These are phyloP conservation scores for Laothoe populi DNA, from an alignment of 2,888 invertebrate genomes.

Conservation along the genomic window DNA sequence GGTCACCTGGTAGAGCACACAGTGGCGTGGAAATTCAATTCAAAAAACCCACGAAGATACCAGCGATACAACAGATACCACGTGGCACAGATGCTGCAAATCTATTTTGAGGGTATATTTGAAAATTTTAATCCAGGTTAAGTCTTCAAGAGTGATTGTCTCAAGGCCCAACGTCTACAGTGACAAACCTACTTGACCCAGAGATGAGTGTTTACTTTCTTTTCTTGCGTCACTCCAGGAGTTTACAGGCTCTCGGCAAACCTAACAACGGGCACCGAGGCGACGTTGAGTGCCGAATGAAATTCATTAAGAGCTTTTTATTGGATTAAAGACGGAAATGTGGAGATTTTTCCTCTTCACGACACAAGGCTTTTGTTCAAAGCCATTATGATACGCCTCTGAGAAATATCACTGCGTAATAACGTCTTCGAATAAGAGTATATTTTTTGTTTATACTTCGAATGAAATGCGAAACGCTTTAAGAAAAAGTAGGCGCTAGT, in stretches of 20 bases:
- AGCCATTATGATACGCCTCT: slow-evolving; percentile 1
- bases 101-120: too few species aligned
- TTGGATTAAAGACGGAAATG: slow-evolving; percentile 8
- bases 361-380: not conserved
- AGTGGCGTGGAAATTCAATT: too few species aligned
- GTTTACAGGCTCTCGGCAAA: slow-evolving; percentile 9
- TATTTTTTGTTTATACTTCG: not conserved
- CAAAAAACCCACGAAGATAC: too few species aligned
- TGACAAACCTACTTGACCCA: slow-evolving; percentile 1
- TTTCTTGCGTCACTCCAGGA: slow-evolving; percentile 3
- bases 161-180: not conserved
- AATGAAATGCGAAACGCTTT: not conserved
- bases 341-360: not conserved
- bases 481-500: not conserved
- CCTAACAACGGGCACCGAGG: slow-evolving; percentile 22
- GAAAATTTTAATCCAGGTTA: too few species aligned
- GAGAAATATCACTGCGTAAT: not conserved
- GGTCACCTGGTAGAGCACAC: too few species aligned
- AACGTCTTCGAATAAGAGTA: not conserved
- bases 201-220: slow-evolving; percentile 1
- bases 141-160: too few species aligned
- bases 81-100: too few species aligned
- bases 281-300: slow-evolving; percentile 4
- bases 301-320: slow-evolving; percentile 19
- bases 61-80: too few species aligned